phyloP scores from a whole-genome alignment of 2,888 invertebrate genomes.

The Cantharis lateralis region DNA sequence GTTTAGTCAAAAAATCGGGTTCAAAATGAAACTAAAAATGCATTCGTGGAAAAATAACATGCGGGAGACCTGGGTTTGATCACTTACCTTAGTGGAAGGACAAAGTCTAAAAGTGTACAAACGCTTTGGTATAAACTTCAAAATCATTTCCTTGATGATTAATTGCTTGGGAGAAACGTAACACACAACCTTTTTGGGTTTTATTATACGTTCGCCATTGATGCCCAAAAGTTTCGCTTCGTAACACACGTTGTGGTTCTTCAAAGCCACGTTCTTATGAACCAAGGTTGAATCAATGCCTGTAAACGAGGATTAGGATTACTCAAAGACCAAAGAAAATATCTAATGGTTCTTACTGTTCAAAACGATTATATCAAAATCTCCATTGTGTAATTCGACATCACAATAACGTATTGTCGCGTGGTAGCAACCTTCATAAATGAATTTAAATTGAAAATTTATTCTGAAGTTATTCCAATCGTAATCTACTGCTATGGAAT shows the following conservation, averaged over 20 bases:
- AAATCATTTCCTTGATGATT: slow-evolving; percentile 89
- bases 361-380: slow-evolving; percentile 89
- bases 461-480: slow-evolving; percentile 80
- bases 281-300: slow-evolving; percentile 82
- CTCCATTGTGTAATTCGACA: slow-evolving; percentile 81
- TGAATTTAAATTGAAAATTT: slow-evolving; percentile 76
- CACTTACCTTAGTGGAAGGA: slow-evolving; percentile 85
- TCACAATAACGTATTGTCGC: slow-evolving; percentile 79
- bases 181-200: slow-evolving; percentile 86
- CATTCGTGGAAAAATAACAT: background rate
- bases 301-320: slow-evolving; percentile 46
- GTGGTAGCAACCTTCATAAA: slow-evolving; percentile 79
- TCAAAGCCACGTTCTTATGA: slow-evolving; percentile 82
- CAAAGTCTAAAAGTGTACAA: slow-evolving; percentile 90
- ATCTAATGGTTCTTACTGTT: slow-evolving; percentile 67
- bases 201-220: slow-evolving; percentile 64
- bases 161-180: slow-evolving; percentile 91
- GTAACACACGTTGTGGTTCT: slow-evolving; percentile 85
- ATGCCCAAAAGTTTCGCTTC: slow-evolving; percentile 77
- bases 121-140: slow-evolving; percentile 91
- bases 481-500: slow-evolving; percentile 69
- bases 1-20: slow-evolving; percentile 59
- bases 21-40: slow-evolving; percentile 68
- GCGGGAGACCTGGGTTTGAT: background rate
- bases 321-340: background rate